These are phyloP conservation scores for Scaptomyza montana DNA, from an alignment of 1,140 invertebrate genomes.

Conservation along the genomic window DNA sequence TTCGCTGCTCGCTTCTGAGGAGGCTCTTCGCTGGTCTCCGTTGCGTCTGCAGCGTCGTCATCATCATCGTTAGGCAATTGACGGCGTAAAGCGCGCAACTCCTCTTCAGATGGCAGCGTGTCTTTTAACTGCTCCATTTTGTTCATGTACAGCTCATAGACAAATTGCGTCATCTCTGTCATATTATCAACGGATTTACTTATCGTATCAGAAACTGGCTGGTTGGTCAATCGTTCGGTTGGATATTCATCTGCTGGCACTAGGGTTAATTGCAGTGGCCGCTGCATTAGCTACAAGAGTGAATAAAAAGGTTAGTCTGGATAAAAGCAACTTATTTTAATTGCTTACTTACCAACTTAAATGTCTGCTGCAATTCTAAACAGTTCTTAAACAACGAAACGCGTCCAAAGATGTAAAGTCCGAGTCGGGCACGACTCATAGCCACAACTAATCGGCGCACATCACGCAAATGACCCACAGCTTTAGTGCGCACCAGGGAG, in stretches of 20 bases:
- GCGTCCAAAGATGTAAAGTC: conserved; percentile 97
- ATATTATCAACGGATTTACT: conserved; percentile 89
- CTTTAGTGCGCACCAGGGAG: conserved; percentile 97
- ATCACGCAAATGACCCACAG: conserved; percentile 98
- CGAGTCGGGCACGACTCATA: conserved; percentile 98
- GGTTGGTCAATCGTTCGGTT: conserved; percentile 85
- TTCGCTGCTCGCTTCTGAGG: conserved; percentile 56
- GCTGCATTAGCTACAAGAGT: conserved; percentile 84
- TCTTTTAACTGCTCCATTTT: conserved; percentile 89
- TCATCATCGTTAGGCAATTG: conserved; percentile 56
- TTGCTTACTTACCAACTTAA: conserved; percentile 89
- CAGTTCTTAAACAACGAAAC: conserved; percentile 97
- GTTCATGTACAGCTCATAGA: conserved; percentile 94
- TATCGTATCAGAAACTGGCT: conserved; percentile 39
- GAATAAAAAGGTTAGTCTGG: neutral
- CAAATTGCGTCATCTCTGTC: conserved; percentile 96
- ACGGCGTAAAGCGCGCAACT: conserved; percentile 48
- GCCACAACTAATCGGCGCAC: conserved; percentile 98
- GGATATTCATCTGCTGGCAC: conserved; percentile 92
- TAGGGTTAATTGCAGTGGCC: conserved; percentile 91
- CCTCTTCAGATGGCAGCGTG: conserved; percentile 76
- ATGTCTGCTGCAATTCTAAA: conserved; percentile 97
- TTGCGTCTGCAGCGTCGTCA: conserved; percentile 13
- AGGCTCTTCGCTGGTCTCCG: conserved; percentile 53
- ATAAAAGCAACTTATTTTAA: neutral